Evolutionary conservation across 2,888 invertebrate species (phyloP).

Genomic region (Eremobia ochroleuca): DNA sequence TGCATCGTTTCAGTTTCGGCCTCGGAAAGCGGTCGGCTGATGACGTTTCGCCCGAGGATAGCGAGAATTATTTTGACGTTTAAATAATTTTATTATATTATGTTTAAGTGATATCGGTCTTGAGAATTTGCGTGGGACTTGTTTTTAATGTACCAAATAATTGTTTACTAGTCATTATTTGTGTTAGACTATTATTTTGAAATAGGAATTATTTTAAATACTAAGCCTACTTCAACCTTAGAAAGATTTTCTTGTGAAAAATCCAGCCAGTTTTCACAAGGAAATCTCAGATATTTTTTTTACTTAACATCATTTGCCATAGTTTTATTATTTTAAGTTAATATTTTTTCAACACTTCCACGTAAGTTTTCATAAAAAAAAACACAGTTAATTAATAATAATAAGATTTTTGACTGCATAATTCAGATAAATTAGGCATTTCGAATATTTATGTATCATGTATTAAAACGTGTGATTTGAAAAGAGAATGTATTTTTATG

Average conservation of each 20-base stretch:
- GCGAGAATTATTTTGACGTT: slow-evolving; percentile 80
- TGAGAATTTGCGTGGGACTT: slow-evolving; percentile 73
- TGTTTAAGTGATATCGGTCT: slow-evolving; percentile 58
- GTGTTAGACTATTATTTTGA: background rate
- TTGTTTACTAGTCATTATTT: slow-evolving; percentile 62
- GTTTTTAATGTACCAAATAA: slow-evolving; percentile 41
- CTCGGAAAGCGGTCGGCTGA: slow-evolving; percentile 89
- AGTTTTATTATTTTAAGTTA: slow-evolving; percentile 2
- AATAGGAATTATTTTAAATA: background rate
- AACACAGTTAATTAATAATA: slow-evolving; percentile 68
- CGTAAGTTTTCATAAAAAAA: slow-evolving; percentile 63
- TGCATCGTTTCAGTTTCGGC: slow-evolving; percentile 90
- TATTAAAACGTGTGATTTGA: slow-evolving; percentile 52
- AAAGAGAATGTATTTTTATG: slow-evolving; percentile 70
- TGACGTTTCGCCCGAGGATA: slow-evolving; percentile 75
- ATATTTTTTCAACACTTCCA: slow-evolving; percentile 49
- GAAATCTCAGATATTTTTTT: slow-evolving; percentile 64
- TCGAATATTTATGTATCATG: slow-evolving; percentile 56
- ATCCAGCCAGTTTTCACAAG: slow-evolving; percentile 85
- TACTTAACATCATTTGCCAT: background rate
- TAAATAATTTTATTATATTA: slow-evolving; percentile 73
- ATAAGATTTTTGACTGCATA: slow-evolving; percentile 77
- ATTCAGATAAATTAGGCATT: slow-evolving; percentile 68
- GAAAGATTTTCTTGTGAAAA: slow-evolving; percentile 79
- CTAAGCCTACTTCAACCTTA: slow-evolving; percentile 5